Base-by-base conservation (phyloP, 2,113 vertebrate genomes). In the Crotalus helleri region DNA sequence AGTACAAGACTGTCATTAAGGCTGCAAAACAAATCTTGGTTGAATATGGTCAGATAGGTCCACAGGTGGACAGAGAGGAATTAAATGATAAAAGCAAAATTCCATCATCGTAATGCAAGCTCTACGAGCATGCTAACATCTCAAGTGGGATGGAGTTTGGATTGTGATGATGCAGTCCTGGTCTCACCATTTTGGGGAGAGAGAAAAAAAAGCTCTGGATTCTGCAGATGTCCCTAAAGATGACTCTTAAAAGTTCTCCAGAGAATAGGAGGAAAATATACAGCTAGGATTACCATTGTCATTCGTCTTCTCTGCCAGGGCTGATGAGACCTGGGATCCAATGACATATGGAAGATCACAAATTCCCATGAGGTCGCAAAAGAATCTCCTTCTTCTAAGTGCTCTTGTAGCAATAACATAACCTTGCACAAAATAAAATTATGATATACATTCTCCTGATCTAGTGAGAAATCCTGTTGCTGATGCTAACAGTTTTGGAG, bases 391-490 rank as follows among this genome's bases (percentile, higher is more conserved):
- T n/a, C 8, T 44, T 23, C 21, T 19, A 87, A 59, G 26, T 44
- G 12, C 17, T 11, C 0, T 57, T 93, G 55, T n/a, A 61, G 13
- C 51, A 89, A 92, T 92, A 58, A 0, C 17, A 69, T 49, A 15
- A 57, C 15, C 55, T 57, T 57, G 55, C 55, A 57, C 15, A 57
- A 54, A 59, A 49, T 91, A n/a, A 0, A 13, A 0, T 0, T 21
- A 13, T 39, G 6, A 53, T 8, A n/a, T 33, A 15, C 26, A 69
- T n/a, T 4, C 44, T 69, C 12, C 69, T 88, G 4, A 2, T 0
- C 23, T 1, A 10, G 3, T 85, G 0, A 0, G 9, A 88, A 23
- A 46, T 24, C 29, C 4, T 5, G 12, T 1, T 5, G 54, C 0
- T 88, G 26, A 2, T 5, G 24, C 9, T 90, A 10, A 87, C 85